Evolutionary conservation across 2,113 vertebrate genomes (phyloP).

Genomic region (Peromyscus maniculatus): DNA sequence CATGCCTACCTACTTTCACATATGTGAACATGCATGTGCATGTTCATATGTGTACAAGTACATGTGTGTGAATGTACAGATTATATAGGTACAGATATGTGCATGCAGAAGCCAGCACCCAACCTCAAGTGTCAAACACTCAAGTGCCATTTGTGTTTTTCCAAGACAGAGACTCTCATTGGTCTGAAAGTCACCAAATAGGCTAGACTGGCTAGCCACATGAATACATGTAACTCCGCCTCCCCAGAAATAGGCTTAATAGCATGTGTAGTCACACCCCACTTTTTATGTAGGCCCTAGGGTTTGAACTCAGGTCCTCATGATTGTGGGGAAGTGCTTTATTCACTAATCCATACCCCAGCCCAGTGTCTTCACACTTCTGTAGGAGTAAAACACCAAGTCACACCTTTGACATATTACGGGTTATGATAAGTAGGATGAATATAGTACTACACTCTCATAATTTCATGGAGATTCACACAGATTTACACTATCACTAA

Average conservation of each 20-base stretch:
- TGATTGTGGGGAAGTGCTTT: background rate
- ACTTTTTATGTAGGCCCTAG: too few species aligned
- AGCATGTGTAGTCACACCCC: background rate
- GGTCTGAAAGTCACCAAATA: background rate
- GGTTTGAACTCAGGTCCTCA: background rate
- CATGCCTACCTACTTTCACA: background rate
- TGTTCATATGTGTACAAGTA: background rate
- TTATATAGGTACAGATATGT: too few species aligned
- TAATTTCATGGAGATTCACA: background rate
- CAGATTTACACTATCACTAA: background rate
- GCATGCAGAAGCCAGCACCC: background rate
- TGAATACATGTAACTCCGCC: background rate
- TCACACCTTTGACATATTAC: slow-evolving; percentile 80
- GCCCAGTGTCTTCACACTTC: background rate
- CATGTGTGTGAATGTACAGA: too few species aligned
- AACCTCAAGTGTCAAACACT: too few species aligned
- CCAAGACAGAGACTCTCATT: background rate
- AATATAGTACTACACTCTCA: slow-evolving; percentile 52
- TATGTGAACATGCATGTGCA: background rate
- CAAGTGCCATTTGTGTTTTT: background rate
- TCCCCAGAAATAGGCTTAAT: background rate
- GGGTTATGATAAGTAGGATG: slow-evolving; percentile 73
- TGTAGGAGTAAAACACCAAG: slow-evolving; percentile 71
- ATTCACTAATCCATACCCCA: background rate
- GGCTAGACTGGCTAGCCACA: background rate